Conservation (phyloP, 2,113 vertebrate genomes). For the Cettia cetti region DNA sequence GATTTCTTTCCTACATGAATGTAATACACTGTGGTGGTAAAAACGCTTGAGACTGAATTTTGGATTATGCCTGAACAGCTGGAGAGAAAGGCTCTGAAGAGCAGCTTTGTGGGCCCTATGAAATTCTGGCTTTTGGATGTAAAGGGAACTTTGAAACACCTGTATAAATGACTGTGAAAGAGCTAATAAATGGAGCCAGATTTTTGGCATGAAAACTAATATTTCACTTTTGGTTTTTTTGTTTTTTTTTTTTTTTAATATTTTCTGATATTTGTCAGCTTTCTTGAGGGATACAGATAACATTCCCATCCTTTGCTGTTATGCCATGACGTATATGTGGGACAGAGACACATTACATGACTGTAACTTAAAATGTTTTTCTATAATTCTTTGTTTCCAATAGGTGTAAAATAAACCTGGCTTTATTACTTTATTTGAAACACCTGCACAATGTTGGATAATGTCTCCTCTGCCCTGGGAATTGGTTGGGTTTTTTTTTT, state of each 20-base stretch:
- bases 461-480: background rate
- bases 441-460: conserved; percentile 38
- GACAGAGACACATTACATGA: background rate
- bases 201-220: background rate
- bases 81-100: conserved; percentile 40
- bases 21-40: conserved; percentile 40
- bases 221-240: background rate
- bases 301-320: background rate
- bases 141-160: background rate
- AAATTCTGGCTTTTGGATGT: conserved; percentile 24
- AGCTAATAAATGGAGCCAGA: background rate
- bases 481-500: background rate
- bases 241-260: background rate
- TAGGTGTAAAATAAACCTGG: conserved; percentile 23
- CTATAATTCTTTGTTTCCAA: background rate
- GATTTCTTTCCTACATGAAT: conserved; percentile 50
- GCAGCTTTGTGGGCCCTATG: background rate
- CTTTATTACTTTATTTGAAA: conserved; percentile 4
- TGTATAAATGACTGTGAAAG: background rate
- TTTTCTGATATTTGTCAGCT: background rate
- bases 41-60: conserved; percentile 44
- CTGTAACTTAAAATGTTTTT: background rate
- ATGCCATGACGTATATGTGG: background rate
- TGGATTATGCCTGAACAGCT: background rate
- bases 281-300: background rate